Evolutionary conservation across 2,113 vertebrate genomes (phyloP), one percentile per base, ranked within the genome.

Genomic region (Pseudorectes ferrugineus): DNA sequence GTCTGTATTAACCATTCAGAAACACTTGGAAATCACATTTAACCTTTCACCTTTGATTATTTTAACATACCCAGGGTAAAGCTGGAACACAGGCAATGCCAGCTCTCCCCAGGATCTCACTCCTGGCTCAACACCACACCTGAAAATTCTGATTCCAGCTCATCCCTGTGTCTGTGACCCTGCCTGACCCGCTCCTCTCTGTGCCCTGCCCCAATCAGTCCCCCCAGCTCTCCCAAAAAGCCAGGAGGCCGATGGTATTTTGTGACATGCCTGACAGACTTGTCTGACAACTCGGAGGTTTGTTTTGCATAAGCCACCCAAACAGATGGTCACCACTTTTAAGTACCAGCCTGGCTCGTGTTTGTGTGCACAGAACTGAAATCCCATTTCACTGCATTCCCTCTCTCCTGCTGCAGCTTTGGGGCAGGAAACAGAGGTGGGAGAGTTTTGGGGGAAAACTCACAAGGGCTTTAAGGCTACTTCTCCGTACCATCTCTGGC

Each of bases 241-340:
- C 49, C 75, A 14, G 72, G 43, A 40, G 83, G 80, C 35, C 11
- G 2, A 3, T 25, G 88, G 67, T 31, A 2, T 66, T 95, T 70
- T 54, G 88, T 91, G 83, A 86, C 88, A 67, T 0, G 75, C 59
- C 86, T 86, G 86, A 67, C 35, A 94, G 96, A 58, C 75, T 33
- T 20, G 72, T 94, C 86, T 93, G 95, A 80, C 95, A 92, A 70
- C 91, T 71, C 3, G 9, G 63, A 85, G 85, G 62, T 92, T 55
- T 92, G 88, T 67, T 97, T 91, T 74, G 76, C 83, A 19, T 42
- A 46, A 85, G 43, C 49, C 88, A 88, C 46, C 33, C 68, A 62
- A 96, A 71, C 94, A 96, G 96, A 96, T 92, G 95, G 88, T 59
- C 89, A 86, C 85, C 94, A 86, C 86, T 94, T 72, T 10, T 1